Evolutionary conservation across 2,888 invertebrate species (phyloP), one percentile per base, ranked within the genome.

Genomic region (Cataglyphis albicans): DNA sequence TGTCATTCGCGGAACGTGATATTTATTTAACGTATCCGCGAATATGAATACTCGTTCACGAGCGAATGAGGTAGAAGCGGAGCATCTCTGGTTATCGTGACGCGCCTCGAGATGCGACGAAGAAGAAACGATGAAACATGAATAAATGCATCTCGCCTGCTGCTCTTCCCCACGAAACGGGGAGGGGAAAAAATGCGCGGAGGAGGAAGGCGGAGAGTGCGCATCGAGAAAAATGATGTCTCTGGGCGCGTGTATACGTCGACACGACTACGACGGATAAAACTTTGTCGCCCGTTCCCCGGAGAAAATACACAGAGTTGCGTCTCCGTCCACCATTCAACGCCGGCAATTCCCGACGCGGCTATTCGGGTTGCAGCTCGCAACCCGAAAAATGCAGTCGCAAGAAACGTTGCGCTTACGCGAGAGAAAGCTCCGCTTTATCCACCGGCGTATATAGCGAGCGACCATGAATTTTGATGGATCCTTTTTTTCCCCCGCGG

Each of bases 81-180:
- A 7, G 52, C 35, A 55, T 82, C 70, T 64, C 68, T 21, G 80
- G 67, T 83, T 41, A 38, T 25, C 57, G 65, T 59, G 84, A 55
- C 59, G 25, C 29, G 65, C 48, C 70, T 70, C 59, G 74, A 63
- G 25, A n/a, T n/a, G 29, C 48, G 41, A 75, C 38, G 65, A 67
- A 29, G 52, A 55, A 61, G 35, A 32, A 35, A 59, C 82, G 75
- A 83, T 67, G 76, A 83, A 84, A 83, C 76, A 63, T 59, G 83
- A 87, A 85, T 75, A 87, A 85, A 87, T 84, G 84, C 78, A 67
- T 84, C 52, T 55, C 63, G n/a, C 10, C 35, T 4, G 61, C 61
- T 38, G n/a, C 25, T 35, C 35, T 25, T 25, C 25, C 29, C 59
- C 7, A 7, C 12, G 35, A 18, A 1, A 25, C 29, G 73, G 21